Conservation (phyloP, 2,888 invertebrate species). For the Rugalucina vietnamica region DNA sequence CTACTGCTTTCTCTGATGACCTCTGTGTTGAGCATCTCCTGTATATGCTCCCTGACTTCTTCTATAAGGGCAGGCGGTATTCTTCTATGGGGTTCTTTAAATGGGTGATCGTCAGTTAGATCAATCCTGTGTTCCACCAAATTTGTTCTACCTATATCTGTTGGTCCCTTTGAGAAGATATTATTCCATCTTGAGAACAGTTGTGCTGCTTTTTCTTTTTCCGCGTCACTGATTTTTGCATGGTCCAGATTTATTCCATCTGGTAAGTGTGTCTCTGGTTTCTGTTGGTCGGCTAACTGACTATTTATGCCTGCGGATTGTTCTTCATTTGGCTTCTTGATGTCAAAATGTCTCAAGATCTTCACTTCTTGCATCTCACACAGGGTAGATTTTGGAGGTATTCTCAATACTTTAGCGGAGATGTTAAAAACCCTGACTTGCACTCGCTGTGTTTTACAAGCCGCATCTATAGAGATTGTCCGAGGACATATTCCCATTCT, state of each 20-base stretch:
- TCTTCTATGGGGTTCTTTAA: not conserved
- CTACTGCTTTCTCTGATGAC: not conserved
- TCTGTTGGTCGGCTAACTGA: too few relatives aligned
- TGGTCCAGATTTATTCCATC: not conserved
- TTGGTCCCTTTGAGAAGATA: not conserved
- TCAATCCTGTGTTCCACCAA: conserved; percentile 11
- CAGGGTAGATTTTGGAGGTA: not conserved
- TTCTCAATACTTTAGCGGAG: not conserved
- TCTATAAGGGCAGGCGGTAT: conserved; percentile 25
- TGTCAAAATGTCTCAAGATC: not conserved
- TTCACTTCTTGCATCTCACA: not conserved
- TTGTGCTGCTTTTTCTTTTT: not conserved
- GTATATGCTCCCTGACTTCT: conserved; percentile 12
- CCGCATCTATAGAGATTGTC: not conserved
- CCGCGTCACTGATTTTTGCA: not conserved
- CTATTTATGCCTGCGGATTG: not conserved
- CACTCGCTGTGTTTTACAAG: not conserved
- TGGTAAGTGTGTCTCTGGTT: not conserved
- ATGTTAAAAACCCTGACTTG: not conserved
- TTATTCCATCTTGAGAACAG: not conserved
- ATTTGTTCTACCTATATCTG: not conserved
- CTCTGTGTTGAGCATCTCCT: not conserved
- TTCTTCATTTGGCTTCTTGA: not conserved
- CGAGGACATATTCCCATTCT: not conserved
- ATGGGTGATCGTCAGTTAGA: conserved; percentile 13